These are phyloP conservation scores for Leptinotarsa lineolata DNA, from an alignment of 1,140 invertebrate genomes.

Conservation along the genomic window DNA sequence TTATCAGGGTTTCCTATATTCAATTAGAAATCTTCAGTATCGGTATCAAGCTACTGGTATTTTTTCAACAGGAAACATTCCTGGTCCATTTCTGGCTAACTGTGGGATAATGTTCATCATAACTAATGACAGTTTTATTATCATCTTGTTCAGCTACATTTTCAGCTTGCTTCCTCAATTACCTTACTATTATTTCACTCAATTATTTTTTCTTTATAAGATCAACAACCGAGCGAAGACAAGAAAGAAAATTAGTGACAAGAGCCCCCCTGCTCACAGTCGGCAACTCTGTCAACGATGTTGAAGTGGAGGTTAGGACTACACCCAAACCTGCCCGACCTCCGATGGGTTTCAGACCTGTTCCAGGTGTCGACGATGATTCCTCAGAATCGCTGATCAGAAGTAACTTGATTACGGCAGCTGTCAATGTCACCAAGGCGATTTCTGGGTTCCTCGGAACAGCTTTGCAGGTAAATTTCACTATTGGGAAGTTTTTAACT, in stretches of 20 bases:
- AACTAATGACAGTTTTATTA: too few species aligned
- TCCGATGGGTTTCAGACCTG: conserved; percentile 49
- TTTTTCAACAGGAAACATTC: too few species aligned
- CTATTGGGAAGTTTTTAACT: too few species aligned
- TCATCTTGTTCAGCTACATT: too few species aligned
- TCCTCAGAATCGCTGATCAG: conserved; percentile 55
- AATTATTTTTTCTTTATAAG: background rate
- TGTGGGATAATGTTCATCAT: too few species aligned
- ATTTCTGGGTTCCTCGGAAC: conserved; percentile 75
- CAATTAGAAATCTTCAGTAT: too few species aligned
- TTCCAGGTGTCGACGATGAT: conserved; percentile 49
- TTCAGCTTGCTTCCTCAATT: too few species aligned
- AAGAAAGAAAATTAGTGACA: conserved; percentile 23
- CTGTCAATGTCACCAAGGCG: conserved; percentile 72
- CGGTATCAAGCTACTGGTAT: too few species aligned
- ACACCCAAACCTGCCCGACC: conserved; percentile 37
- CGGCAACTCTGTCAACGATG: conserved; percentile 44
- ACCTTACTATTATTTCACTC: too few species aligned
- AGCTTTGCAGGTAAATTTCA: conserved; percentile 67
- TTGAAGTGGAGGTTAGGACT: conserved; percentile 31
- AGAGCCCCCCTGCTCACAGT: conserved; percentile 36
- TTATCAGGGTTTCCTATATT: too few species aligned
- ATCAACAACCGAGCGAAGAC: background rate
- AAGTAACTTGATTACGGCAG: conserved; percentile 68
- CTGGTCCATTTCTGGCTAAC: too few species aligned